Evolutionary conservation across 2,113 vertebrate species (phyloP).

Genomic region (Trinectes maculatus): DNA sequence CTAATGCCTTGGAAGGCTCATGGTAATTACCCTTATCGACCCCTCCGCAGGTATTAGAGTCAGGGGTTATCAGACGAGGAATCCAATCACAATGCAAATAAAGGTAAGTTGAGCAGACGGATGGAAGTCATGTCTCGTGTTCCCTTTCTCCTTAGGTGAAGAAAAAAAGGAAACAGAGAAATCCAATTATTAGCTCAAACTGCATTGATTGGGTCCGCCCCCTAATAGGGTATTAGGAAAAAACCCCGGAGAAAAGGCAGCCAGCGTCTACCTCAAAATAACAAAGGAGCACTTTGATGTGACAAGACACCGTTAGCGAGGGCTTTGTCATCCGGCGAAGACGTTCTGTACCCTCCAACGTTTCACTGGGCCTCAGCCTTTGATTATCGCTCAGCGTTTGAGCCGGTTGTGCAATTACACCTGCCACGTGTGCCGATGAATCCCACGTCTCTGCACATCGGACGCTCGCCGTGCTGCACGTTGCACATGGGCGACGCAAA

Average conservation of each 20-base stretch:
- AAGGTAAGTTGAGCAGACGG: slow-evolving; percentile 38
- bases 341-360: slow-evolving; percentile 2
- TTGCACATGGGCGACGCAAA: background rate
- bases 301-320: background rate
- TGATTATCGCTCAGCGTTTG: slow-evolving; percentile 26
- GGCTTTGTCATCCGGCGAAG: slow-evolving; percentile 32
- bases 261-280: slow-evolving; percentile 2
- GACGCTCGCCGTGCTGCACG: background rate
- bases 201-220: slow-evolving; percentile 55
- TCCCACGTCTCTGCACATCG: slow-evolving; percentile 1
- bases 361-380: slow-evolving; percentile 3
- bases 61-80: slow-evolving; percentile 38
- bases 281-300: slow-evolving; percentile 2
- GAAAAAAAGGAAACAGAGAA: background rate
- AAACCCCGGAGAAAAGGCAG: slow-evolving; percentile 7
- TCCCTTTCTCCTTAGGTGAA: slow-evolving; percentile 14
- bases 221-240: slow-evolving; percentile 23
- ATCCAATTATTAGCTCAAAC: slow-evolving; percentile 55
- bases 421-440: background rate
- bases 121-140: slow-evolving; percentile 37
- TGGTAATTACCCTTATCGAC: slow-evolving; percentile 65
- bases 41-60: slow-evolving; percentile 34
- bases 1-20: slow-evolving; percentile 19
- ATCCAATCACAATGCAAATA: slow-evolving; percentile 61
- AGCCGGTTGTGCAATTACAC: background rate